Conservation (phyloP, 1,140 invertebrate species). For the Procambarus virginalis region DNA sequence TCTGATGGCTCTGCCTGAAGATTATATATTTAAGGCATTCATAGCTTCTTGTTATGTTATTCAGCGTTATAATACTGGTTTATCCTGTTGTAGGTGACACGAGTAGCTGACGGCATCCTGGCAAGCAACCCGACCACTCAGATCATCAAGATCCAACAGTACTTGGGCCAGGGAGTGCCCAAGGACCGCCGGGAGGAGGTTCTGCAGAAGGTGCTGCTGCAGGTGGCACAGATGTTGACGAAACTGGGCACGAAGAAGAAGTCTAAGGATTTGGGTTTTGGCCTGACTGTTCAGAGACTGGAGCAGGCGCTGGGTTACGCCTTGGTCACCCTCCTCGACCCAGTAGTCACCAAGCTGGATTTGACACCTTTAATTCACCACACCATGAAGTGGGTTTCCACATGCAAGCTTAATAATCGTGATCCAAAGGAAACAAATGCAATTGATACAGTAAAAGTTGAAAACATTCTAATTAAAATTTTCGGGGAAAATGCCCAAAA, state of each 20-base stretch:
- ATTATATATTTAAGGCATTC: too few relatives aligned
- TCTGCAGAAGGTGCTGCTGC: constrained; percentile 8
- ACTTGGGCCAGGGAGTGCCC: constrained; percentile 10
- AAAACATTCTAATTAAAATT: constrained; percentile 41
- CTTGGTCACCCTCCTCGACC: constrained; percentile 41
- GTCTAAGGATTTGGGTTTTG: constrained; percentile 32
- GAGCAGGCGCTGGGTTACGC: constrained; percentile 48
- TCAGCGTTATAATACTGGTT: not conserved
- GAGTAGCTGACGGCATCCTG: not conserved
- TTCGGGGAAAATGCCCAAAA: constrained; percentile 46
- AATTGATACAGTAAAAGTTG: constrained; percentile 36
- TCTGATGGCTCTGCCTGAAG: too few relatives aligned
- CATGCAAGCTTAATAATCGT: constrained; percentile 44
- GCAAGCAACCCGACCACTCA: not conserved
- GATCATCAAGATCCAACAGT: not conserved
- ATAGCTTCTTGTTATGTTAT: too few relatives aligned
- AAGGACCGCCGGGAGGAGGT: constrained; percentile 14
- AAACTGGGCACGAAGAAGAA: not conserved
- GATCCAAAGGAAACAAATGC: constrained; percentile 49
- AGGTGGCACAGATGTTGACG: constrained; percentile 5
- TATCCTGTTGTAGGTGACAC: not conserved
- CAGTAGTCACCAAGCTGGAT: constrained; percentile 32
- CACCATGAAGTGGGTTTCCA: constrained; percentile 62
- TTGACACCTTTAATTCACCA: constrained; percentile 58
- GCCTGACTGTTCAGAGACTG: constrained; percentile 34